Percentiles rank a stretch among this genome's conserved stretches.
phyloP scores from a whole-genome alignment of 2,113 vertebrate genomes.

The Fulica atra region DNA sequence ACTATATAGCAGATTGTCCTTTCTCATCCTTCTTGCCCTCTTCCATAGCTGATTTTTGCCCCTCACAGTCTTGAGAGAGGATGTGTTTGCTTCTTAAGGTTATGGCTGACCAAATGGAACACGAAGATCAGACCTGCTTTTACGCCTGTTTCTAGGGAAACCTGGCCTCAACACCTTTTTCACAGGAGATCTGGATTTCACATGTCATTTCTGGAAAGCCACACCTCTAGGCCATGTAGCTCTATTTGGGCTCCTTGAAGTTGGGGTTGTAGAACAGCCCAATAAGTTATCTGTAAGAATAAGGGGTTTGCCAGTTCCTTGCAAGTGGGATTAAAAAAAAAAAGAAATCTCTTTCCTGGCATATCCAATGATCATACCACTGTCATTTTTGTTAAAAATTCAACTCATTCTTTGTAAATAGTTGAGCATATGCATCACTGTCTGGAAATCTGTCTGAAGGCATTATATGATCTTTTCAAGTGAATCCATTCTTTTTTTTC shows the following conservation, averaged over 20 bases:
- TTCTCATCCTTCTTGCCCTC: neutral
- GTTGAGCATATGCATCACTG: neutral
- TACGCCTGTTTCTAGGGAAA: neutral
- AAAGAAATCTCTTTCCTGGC: neutral
- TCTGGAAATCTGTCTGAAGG: neutral
- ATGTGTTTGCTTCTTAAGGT: neutral
- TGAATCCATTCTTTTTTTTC: neutral
- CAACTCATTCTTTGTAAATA: neutral
- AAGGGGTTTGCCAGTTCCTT: neutral
- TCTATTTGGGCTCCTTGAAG: neutral
- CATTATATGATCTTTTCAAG: neutral
- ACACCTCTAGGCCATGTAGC: accelerated
- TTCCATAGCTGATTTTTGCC: neutral
- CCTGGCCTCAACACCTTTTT: neutral
- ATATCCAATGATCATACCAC: neutral
- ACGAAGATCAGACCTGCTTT: neutral
- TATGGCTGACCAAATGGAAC: neutral
- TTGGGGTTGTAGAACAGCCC: neutral
- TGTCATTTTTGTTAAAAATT: neutral
- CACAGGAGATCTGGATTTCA: neutral
- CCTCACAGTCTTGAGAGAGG: too few species aligned
- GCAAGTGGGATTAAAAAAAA: accelerated
- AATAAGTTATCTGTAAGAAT: neutral
- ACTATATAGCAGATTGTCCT: accelerated
- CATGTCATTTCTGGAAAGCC: neutral